Evolutionary conservation across 2,113 vertebrate genomes (phyloP), one percentile per base, ranked within the genome.

Genomic region (Misgurnus mizolepis): DNA sequence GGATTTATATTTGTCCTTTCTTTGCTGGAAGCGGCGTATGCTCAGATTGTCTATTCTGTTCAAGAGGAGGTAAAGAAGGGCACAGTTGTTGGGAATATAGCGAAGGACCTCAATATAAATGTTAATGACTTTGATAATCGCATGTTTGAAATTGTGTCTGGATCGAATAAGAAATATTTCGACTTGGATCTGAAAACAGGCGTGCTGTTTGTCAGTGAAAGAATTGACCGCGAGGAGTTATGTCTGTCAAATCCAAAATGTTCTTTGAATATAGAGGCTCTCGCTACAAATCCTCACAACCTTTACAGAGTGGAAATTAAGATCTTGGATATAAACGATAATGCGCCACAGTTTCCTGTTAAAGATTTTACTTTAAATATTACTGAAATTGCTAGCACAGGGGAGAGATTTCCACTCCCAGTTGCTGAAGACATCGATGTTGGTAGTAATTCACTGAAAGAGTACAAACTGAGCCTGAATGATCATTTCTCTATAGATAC

Each of bases 301-400:
- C 84, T 94, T 0, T 88, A 91, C 60, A 86, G 90, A 65, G 85
- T 93, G 61, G 91, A 94, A 79, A 69, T 94, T 2, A 80, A 87
- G 5, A 82, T 94, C 39, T 41, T 82, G 62, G 93, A 94, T 71
- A 83, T 93, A 0, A 94, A 94, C 79, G 93, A 94, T 39, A 91
- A 94, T 75, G 68, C 84, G 0, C 93, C 93, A 45, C 49, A 55
- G 92, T 94, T 85, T 5, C 11, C 2, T 66, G 86, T 5, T 45
- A 82, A 22, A 62, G 34, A 60, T 0, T 41, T 0, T 0, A 78
- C 27, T 1, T 14, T 93, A 0, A 89, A 93, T 15, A 85, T 94
- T 14, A 83, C 0, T 1, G 93, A 94, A 0, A 84, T 67, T 0
- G 87, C 88, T 0, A 77, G 71, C 56, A 3, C 82, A 0, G 92